A percentile compares a stretch with the other conserved stretches of the same genome.
These are phyloP conservation scores for Myripristis murdjan DNA, from an alignment of 2,797 vertebrate genomes.

Conservation along the genomic window DNA sequence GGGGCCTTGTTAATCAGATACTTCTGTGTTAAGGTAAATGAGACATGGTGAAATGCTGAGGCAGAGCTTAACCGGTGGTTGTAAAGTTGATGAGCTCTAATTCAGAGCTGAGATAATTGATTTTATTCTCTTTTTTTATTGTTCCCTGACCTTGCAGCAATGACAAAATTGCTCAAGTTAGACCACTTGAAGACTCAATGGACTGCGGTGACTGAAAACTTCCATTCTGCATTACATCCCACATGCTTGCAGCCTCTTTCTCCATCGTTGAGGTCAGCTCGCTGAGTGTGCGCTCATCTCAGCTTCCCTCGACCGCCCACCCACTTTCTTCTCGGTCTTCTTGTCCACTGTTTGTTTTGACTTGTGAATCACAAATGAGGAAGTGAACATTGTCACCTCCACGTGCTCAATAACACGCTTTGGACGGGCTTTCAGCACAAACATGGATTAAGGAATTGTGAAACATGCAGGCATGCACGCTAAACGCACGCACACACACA, in stretches of 20 bases:
- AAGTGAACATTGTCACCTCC: background rate
- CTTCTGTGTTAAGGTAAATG: slow-evolving; percentile 9
- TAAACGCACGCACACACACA: background rate
- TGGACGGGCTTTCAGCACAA: slow-evolving; percentile 18
- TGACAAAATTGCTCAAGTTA: slow-evolving; percentile 2
- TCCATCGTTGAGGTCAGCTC: slow-evolving; percentile 13
- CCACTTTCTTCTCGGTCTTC: background rate
- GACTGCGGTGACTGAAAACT: slow-evolving; percentile 18
- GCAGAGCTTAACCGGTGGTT: slow-evolving; percentile 30
- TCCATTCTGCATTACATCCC: background rate
- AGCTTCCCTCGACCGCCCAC: slow-evolving; percentile 5
- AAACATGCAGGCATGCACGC: slow-evolving; percentile 10
- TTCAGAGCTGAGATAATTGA: slow-evolving; percentile 43
- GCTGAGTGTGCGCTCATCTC: slow-evolving; percentile 7
- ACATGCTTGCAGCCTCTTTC: slow-evolving; percentile 6
- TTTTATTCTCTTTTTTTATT: slow-evolving; percentile 24
- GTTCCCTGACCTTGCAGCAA: slow-evolving; percentile 11
- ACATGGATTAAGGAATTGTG: slow-evolving; percentile 27
- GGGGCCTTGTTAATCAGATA: slow-evolving; percentile 20
- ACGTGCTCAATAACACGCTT: slow-evolving; percentile 25
- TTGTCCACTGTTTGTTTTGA: background rate
- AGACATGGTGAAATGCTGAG: slow-evolving; percentile 29
- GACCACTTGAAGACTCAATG: slow-evolving; percentile 18
- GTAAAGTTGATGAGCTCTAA: slow-evolving; percentile 32
- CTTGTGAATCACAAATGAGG: slow-evolving; percentile 4